Base-by-base conservation (phyloP, 2,113 vertebrate species). In the Rousettus leschenaultii region DNA sequence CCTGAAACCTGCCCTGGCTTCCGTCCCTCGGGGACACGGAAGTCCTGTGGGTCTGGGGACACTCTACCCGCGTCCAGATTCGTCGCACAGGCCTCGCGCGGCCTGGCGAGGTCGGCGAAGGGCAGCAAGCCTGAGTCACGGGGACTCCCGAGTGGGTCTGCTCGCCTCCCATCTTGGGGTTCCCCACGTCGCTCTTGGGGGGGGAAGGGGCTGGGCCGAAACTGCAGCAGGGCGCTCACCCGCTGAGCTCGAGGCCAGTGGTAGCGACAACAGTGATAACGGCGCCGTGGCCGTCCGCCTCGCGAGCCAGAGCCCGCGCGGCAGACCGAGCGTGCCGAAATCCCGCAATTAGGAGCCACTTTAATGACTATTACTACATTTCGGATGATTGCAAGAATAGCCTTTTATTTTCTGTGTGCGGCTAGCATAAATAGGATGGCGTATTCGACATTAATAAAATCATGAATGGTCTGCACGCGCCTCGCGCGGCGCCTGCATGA, bases 331-430 rank as follows among this genome's bases (percentile, higher is more conserved):
- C 95, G 84, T 79, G 90, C 80, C 96, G 86, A 86, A 48, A 75
- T 89, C 92, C 91, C 63, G 38, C 82, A 43, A 86, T 96, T 79
- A 89, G 83, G 82, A 75, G 28, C 9, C 66, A 61, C 59, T 95
- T 92, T 95, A 86, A 95, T 92, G 89, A 96, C 75, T 82, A 80
- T 75, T 91, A 73, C 63, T 70, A 87, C 91, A 86, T 95, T 84
- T 71, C 87, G 40, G 83, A 61, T 26, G 13, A 83, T 82, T 95
- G 92, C 83, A 40, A 77, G 89, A 95, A 87, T 26, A 79, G 80
- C n/a, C 90, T 92, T 89, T 94, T 57, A 68, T 74, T 89, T 89
- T 80, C 38, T 9, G 73, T 24, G 63, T 70, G 71, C 70, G 33
- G 63, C 65, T 55, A 45, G 55, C 79, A 53, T 40, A 87, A 59